These are phyloP conservation scores for Proterorhinus semilunaris DNA, from an alignment of 2,113 vertebrate genomes.

Conservation along the genomic window DNA sequence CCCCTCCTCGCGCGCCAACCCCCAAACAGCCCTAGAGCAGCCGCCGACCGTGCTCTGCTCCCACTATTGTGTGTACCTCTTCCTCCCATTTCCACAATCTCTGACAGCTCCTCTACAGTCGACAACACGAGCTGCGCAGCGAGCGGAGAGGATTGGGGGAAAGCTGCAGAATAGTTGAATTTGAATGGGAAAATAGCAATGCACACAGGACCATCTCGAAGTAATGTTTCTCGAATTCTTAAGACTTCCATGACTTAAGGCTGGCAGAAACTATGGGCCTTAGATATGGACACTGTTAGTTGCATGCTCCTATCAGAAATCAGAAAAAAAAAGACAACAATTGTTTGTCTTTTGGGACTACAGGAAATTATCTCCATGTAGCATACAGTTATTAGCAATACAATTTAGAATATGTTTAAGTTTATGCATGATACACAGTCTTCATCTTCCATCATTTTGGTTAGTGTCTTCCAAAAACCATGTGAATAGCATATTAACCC, in stretches of 20 bases:
- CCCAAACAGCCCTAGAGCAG: slow-evolving; percentile 51
- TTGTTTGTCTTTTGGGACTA: neutral
- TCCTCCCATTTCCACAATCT: slow-evolving; percentile 44
- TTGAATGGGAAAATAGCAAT: neutral
- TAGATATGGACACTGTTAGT: neutral
- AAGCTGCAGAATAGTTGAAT: slow-evolving; percentile 32
- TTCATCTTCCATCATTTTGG: too few species aligned
- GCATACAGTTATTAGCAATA: neutral
- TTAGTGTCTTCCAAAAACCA: neutral
- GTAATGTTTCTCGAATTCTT: slow-evolving; percentile 12
- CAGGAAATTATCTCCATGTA: neutral
- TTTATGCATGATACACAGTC: too few species aligned
- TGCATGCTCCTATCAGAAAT: neutral
- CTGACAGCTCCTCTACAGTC: slow-evolving; percentile 54
- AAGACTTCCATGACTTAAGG: slow-evolving; percentile 29
- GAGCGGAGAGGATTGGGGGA: slow-evolving; percentile 10
- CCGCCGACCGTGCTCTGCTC: slow-evolving; percentile 49
- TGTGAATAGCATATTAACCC: neutral
- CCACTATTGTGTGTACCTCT: slow-evolving; percentile 34
- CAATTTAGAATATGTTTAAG: neutral
- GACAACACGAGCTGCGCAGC: slow-evolving; percentile 44
- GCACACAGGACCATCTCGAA: slow-evolving; percentile 11
- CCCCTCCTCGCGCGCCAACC: slow-evolving; percentile 9
- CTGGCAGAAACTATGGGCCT: neutral
- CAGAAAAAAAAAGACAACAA: neutral